phyloP scores from a whole-genome alignment of 2,888 invertebrate species.

The Itoplectis maculator region DNA sequence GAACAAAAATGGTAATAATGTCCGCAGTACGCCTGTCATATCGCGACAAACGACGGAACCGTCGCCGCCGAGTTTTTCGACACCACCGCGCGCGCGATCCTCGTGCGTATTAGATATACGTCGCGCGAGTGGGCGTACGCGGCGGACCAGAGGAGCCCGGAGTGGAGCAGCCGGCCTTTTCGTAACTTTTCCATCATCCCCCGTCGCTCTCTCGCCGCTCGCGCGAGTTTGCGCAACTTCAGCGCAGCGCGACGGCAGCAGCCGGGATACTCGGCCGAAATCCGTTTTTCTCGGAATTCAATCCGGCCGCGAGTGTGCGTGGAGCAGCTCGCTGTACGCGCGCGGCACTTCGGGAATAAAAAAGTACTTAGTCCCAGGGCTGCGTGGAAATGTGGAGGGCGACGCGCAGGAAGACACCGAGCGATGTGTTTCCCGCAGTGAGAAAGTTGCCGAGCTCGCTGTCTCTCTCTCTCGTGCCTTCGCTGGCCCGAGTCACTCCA shows the following conservation, averaged over 20 bases:
- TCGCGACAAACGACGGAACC: background rate
- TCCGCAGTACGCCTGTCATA: background rate
- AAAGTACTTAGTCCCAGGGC: slow-evolving; percentile 44
- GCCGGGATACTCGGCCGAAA: slow-evolving; percentile 36
- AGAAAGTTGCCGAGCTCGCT: slow-evolving; percentile 51
- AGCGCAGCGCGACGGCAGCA: slow-evolving; percentile 35
- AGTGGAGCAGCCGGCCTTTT: slow-evolving; percentile 31
- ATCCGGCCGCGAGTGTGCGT: slow-evolving; percentile 39
- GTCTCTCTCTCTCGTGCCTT: background rate
- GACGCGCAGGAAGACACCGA: background rate
- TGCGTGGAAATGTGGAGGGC: slow-evolving; percentile 34
- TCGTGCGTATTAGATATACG: slow-evolving; percentile 11
- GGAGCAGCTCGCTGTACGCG: background rate
- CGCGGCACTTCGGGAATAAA: slow-evolving; percentile 38
- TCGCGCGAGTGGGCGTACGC: background rate
- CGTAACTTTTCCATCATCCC: slow-evolving; percentile 61
- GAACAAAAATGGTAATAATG: background rate
- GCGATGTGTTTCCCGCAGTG: slow-evolving; percentile 14
- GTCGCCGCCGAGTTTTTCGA: slow-evolving; percentile 1
- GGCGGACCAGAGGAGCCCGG: background rate
- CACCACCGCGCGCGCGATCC: background rate
- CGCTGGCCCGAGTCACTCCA: slow-evolving; percentile 35
- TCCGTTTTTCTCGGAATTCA: slow-evolving; percentile 63
- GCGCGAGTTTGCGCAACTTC: slow-evolving; percentile 51
- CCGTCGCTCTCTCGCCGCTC: background rate